phyloP scores from a whole-genome alignment of 2,113 vertebrate genomes.

The Tachycineta bicolor region DNA sequence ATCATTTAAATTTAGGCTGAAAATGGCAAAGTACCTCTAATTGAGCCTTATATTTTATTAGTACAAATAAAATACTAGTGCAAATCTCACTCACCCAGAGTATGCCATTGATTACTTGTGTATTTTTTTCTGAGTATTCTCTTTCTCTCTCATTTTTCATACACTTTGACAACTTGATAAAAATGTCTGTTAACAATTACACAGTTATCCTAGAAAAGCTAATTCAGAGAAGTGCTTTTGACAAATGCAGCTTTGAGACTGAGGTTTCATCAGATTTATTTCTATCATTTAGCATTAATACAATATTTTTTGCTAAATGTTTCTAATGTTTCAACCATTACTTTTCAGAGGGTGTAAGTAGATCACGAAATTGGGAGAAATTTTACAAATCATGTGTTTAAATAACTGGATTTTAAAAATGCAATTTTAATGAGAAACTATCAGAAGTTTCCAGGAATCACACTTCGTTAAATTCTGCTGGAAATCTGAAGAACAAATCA shows the following conservation, averaged over 20 bases:
- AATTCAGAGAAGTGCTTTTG: constrained; percentile 34
- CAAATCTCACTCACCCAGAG: not conserved
- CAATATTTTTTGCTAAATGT: constrained; percentile 60
- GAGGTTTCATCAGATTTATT: constrained; percentile 41
- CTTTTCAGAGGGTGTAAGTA: constrained; percentile 51
- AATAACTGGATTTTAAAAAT: not conserved
- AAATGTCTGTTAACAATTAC: constrained; percentile 27
- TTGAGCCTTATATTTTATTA: constrained; percentile 49
- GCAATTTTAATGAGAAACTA: constrained; percentile 63
- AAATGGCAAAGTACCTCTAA: constrained; percentile 63
- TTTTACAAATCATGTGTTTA: constrained; percentile 36
- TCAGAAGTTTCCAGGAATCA: constrained; percentile 67
- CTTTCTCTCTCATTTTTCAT: constrained; percentile 32
- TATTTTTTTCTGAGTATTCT: not conserved
- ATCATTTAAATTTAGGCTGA: constrained; percentile 72
- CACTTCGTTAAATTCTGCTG: constrained; percentile 59
- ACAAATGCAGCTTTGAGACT: constrained; percentile 18
- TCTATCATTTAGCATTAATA: constrained; percentile 19
- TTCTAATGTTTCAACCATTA: constrained; percentile 54
- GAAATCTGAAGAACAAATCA: constrained; percentile 72
- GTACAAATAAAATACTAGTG: constrained; percentile 13
- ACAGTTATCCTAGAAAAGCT: constrained; percentile 30
- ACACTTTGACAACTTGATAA: constrained; percentile 37
- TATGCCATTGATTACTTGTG: constrained; percentile 22
- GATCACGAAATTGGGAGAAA: constrained; percentile 45